Base-by-base conservation (phyloP, 2,113 vertebrate genomes). In the Abramis brama region DNA sequence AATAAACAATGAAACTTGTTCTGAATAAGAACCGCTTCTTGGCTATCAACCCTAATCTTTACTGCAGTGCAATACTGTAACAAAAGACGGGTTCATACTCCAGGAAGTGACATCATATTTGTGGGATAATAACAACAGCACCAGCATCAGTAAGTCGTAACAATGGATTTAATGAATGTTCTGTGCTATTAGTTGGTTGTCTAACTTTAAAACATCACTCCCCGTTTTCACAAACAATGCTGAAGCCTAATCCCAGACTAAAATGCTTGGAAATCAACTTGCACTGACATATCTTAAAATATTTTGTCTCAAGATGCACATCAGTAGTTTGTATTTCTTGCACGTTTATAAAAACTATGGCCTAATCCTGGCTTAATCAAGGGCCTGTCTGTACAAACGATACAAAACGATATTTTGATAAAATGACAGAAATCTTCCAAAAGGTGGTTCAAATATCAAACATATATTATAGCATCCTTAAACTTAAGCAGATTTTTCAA, bases 21-120 rank as follows among this genome's bases (percentile, higher is more conserved):
- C 1, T 74, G 1, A 73, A 23, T n/a, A 74, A 45, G 12, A 25
- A 12, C 23, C 39, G 21, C 8, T 23, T 43, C 2, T 17, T 15
- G 27, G 6, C 15, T 71, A 10, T 2, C 8, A 43, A 39, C 33
- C 36, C 6, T 21, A 70, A 39, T 71, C 17, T 39, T 23, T 23
- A 43, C 21, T 12, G 33, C 0, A 36, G 36, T 21, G 66, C 30
- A 15, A 19, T 68, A 68, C 7, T 4, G 2, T 39, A 39, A 71
- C 30, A 71, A 71, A 71, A 43, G 23, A 2, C 11, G 47, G 12
- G 71, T 25, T 74, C 21, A 0, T 74, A 45, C 11, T 15, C 43
- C 71, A 47, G 71, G 71, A 74, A 74, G 71, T 74, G 71, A 74
- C 43, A 74, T 74, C 71, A 47, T 47, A 25, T 45, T 25, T 43